These are phyloP conservation scores for Columba janthina DNA, from an alignment of 2,113 vertebrate genomes.

Conservation along the genomic window DNA sequence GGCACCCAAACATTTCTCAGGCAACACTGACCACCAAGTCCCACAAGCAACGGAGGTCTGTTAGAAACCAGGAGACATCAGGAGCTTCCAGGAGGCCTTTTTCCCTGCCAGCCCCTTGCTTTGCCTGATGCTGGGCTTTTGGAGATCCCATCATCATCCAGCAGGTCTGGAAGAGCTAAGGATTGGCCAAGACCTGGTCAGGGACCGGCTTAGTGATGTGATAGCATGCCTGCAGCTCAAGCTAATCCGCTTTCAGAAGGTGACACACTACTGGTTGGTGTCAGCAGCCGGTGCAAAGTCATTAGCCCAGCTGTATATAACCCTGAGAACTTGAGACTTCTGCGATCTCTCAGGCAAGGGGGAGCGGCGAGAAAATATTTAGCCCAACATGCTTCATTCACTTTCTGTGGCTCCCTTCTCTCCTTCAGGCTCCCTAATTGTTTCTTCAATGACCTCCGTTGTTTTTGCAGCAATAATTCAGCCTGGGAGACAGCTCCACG, in stretches of 20 bases:
- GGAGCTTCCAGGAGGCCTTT: neutral
- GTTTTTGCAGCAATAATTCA: neutral
- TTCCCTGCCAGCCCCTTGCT: neutral
- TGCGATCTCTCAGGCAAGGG: neutral
- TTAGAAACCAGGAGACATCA: fast-evolving
- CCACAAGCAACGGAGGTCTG: neutral
- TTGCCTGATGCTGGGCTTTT: neutral
- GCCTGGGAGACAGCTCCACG: neutral
- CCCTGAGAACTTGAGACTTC: neutral
- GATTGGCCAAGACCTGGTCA: neutral
- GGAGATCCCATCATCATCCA: neutral
- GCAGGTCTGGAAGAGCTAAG: neutral
- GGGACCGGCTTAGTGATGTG: neutral
- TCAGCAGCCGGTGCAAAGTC: neutral
- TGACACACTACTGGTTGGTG: neutral
- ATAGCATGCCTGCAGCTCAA: neutral
- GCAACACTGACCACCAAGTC: neutral
- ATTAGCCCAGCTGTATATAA: neutral
- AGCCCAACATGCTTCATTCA: neutral
- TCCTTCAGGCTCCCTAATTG: neutral
- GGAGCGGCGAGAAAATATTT: neutral
- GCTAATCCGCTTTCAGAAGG: neutral
- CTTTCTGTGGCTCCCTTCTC: neutral
- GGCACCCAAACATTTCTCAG: neutral
- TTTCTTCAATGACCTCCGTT: neutral